Conservation (phyloP, 1,140 invertebrate genomes). For the Leptinotarsa texana region DNA sequence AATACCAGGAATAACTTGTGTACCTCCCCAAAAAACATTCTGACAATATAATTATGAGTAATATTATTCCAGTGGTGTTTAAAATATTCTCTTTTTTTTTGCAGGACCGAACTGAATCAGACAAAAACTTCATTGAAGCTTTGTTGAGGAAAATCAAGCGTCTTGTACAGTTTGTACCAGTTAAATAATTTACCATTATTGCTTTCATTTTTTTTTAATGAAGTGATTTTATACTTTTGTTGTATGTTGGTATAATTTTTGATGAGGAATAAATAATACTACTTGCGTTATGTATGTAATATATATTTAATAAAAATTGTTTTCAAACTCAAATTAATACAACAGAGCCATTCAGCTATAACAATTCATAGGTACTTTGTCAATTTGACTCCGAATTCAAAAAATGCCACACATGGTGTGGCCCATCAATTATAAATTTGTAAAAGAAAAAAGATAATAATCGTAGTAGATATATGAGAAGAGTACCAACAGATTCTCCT, state of each 20-base stretch:
- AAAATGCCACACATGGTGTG: conserved; percentile 21
- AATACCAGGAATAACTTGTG: too few species aligned
- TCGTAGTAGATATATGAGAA: neutral
- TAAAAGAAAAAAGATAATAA: conserved; percentile 23
- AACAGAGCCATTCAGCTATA: conserved; percentile 31
- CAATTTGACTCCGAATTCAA: conserved; percentile 28
- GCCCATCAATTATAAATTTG: conserved; percentile 5
- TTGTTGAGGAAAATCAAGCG: conserved; percentile 77
- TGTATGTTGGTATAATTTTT: neutral
- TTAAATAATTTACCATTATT: conserved; percentile 54
- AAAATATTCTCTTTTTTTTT: conserved; percentile 44
- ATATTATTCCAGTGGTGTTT: neutral
- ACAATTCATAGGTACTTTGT: conserved; percentile 36
- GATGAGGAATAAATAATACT: neutral
- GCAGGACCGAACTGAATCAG: conserved; percentile 62
- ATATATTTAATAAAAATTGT: conserved; percentile 47
- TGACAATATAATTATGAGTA: neutral
- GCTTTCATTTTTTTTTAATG: conserved; percentile 15
- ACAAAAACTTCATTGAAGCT: conserved; percentile 73
- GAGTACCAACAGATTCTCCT: neutral
- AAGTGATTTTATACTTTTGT: neutral
- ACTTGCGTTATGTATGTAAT: conserved; percentile 9
- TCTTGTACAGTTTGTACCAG: conserved; percentile 75
- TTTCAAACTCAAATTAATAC: conserved; percentile 40
- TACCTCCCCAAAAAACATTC: neutral